Base-by-base conservation (phyloP, 2,888 invertebrate species). In the Agrochola circellaris region DNA sequence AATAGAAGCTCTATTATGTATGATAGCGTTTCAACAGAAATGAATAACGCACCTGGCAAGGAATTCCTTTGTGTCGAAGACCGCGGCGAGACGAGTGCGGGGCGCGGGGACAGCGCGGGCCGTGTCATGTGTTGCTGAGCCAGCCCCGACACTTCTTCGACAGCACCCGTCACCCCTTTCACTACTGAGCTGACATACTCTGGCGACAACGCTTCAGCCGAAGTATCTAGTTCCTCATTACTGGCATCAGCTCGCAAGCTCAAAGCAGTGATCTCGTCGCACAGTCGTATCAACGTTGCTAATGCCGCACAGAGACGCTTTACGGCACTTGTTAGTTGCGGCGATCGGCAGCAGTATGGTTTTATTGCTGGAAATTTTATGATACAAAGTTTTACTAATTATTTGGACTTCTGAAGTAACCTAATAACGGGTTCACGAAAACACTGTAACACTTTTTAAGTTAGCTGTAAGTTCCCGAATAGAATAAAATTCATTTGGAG, bases 231-330 rank as follows among this genome's bases (percentile, higher is more conserved):
- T 84, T 95, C 94, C 79, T 95, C 93, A 70, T 95, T 94, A 26
- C 92, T 93, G 3, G 94, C 94, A 83, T 96, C 97, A 48, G 97
- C 97, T n/a, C 97, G 97, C 90, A 97, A 97, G 88, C 98, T 98
- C 66, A 98, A 97, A 85, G 98, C 98, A 83, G 99, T 97, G 71
- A 99, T 98, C 94, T 99, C 98, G 94, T 99, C 99, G 93, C 99
- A 99, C 85, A 99, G 97, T 90, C 98, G 98, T 89, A 99, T 98
- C 87, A 99, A 97, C 95, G 98, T 98, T 7, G 99, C 99, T 83
- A 99, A 97, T 84, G 98, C 98, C 88, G 98, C 98, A 92, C 99
- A 99, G 77, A 99, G 98, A 91, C 98, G 98, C 93, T 98, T 98
- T 73, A 98, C 98, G 23, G 99, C 98, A 74, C 98, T 98, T 90